Evolutionary conservation across 1,140 invertebrate species (phyloP).

Genomic region (Gryllus bimaculatus): DNA sequence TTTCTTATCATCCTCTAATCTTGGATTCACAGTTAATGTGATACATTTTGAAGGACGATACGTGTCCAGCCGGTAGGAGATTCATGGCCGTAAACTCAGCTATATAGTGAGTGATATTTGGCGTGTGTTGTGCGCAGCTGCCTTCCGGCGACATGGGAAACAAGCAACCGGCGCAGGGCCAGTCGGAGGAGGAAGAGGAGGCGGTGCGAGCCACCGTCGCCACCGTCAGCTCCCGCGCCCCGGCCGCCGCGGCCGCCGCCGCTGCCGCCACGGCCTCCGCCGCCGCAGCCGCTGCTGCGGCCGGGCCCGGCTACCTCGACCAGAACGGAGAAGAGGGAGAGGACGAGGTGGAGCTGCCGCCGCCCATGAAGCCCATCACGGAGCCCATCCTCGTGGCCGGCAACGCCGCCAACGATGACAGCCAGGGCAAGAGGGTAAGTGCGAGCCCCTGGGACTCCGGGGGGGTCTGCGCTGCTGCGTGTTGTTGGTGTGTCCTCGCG

Average conservation of each 20-base stretch:
- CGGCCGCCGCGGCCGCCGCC: too few relatives aligned
- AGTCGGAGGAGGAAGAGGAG: constrained; percentile 22
- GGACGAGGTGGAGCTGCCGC: constrained; percentile 76
- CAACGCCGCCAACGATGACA: constrained; percentile 47
- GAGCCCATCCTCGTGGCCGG: constrained; percentile 55
- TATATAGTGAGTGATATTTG: background rate
- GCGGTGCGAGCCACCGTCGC: too few relatives aligned
- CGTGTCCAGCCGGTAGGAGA: too few relatives aligned
- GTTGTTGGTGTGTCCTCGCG: too few relatives aligned
- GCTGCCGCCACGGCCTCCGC: background rate
- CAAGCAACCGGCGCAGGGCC: constrained; percentile 24
- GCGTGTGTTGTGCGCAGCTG: constrained; percentile 15
- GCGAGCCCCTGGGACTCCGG: background rate
- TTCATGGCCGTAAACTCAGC: too few relatives aligned
- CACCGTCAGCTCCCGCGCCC: too few relatives aligned
- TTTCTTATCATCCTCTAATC: too few relatives aligned
- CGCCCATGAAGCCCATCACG: constrained; percentile 91
- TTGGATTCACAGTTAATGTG: too few relatives aligned
- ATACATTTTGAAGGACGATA: too few relatives aligned
- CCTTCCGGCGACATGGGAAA: constrained; percentile 19
- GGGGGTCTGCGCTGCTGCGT: too few relatives aligned
- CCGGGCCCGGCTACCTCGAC: background rate
- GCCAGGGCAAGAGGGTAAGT: constrained; percentile 55
- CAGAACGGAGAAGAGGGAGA: constrained; percentile 64
- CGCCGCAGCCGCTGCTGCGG: background rate